Base-by-base conservation (phyloP, 2,113 vertebrate genomes). In the Coturnix japonica region DNA sequence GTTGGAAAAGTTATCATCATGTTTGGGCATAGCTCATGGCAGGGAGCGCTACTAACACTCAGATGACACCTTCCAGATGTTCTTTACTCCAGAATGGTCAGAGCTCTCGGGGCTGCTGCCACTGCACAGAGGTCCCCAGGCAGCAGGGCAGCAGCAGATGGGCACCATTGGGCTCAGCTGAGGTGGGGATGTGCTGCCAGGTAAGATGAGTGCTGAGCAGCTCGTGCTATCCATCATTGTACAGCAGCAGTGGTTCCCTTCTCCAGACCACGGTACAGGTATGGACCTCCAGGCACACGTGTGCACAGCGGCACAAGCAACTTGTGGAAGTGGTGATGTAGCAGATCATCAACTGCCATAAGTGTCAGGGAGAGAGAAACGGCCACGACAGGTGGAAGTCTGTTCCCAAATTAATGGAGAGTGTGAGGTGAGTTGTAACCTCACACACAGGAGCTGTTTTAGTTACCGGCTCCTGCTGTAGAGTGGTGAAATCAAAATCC, bases 41-140 rank as follows among this genome's bases (percentile, higher is more conserved):
- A 77, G 66, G 59, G 73, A 92, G 85, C 61, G 64, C 92, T 94
- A 81, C 96, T 91, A 85, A 94, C 65, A 79, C 76, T 81, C 84
- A 51, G 56, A 2, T 77, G 94, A 94, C 92, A 89, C 91, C 86
- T 93, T 96, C 96, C 96, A 96, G 94, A 96, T 96, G 95, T 96
- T 92, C 89, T 73, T 56, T 61, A 61, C 69, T 80, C 73, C 47
- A 3, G 60, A 53, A 35, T 73, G 66, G 53, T 13, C 69, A 20
- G 2, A 61, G 60, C 89, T 61, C 61, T 86, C 67, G 49, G 54
- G 59, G 31, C 77, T 75, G 75, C 70, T 31, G 20, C 57, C 66
- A 67, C 43, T 76, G 59, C 51, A 7, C 0, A 1, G 72, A 23
- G 72, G 73, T 73, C 60, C 15, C 1, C 0, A 2, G 56, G 37